Conservation (phyloP, 1,140 invertebrate species). For the Cyclargus thomasi region DNA sequence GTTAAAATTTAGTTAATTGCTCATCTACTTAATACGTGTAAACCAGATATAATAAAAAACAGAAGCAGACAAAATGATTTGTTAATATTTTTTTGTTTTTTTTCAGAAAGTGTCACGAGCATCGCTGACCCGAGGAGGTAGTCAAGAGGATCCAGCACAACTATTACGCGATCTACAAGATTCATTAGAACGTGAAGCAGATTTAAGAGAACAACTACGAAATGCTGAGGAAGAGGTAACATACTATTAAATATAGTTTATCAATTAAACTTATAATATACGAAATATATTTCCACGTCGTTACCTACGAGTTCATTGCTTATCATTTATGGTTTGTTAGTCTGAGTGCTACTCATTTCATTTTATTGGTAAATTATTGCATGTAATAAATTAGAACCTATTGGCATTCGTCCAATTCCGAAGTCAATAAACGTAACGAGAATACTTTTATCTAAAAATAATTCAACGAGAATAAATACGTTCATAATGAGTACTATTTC, state of each 20-base stretch:
- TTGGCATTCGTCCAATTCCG: conserved; percentile 25
- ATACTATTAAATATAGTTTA: not conserved
- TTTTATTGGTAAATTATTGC: conserved; percentile 19
- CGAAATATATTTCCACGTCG: not conserved
- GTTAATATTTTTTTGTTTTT: conserved; percentile 12
- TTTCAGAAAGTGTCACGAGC: conserved; percentile 80
- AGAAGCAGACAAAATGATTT: no score
- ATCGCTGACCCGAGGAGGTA: conserved; percentile 82
- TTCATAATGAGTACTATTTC: conserved; percentile 2
- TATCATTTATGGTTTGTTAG: not conserved
- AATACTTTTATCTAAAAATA: conserved; percentile 27
- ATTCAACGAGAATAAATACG: conserved; percentile 7
- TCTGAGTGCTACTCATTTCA: conserved; percentile 19
- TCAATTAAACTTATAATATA: not conserved
- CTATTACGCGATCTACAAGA: conserved; percentile 91
- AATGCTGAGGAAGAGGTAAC: conserved; percentile 91
- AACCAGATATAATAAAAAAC: no score
- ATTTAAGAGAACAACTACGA: conserved; percentile 91
- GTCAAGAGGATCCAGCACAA: conserved; percentile 86
- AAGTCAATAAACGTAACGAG: conserved; percentile 25
- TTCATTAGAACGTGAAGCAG: conserved; percentile 92
- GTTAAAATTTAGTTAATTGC: no score
- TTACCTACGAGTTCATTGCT: conserved; percentile 12
- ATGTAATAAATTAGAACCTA: conserved; percentile 20
- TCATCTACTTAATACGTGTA: no score